Evolutionary conservation across 2,113 vertebrate species (phyloP).

Genomic region (Neodon shergylaensis): DNA sequence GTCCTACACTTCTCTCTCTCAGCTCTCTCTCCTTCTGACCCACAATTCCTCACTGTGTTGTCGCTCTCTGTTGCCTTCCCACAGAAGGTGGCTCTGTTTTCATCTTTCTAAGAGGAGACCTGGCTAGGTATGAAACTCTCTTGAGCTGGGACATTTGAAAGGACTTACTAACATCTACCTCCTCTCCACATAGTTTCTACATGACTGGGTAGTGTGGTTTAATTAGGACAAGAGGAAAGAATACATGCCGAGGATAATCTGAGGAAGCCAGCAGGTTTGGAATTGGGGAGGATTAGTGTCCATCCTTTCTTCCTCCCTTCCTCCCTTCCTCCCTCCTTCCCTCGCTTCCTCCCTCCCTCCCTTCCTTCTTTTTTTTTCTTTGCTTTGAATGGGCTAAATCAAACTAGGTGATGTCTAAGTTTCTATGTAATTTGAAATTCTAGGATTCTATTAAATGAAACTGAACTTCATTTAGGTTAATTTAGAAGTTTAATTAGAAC

Average conservation of each 20-base stretch:
- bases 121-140: neutral
- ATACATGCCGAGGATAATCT: neutral
- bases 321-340: neutral
- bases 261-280: neutral
- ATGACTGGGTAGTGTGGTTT: neutral
- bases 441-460: constrained; percentile 71
- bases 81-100: neutral
- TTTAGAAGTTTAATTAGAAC: constrained; percentile 80
- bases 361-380: neutral
- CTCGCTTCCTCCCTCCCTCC: neutral
- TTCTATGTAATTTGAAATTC: constrained; percentile 69
- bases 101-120: neutral
- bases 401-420: constrained; percentile 65
- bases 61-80: neutral
- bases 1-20: neutral
- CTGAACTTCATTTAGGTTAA: constrained; percentile 73
- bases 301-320: neutral
- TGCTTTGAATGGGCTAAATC: constrained; percentile 15
- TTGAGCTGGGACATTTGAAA: neutral
- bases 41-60: neutral
- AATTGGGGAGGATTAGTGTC: neutral
- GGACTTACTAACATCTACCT: neutral
- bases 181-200: neutral
- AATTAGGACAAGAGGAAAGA: neutral
- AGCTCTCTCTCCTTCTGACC: neutral